Conservation (phyloP, 2,113 vertebrate species). For the Perca flavescens region DNA sequence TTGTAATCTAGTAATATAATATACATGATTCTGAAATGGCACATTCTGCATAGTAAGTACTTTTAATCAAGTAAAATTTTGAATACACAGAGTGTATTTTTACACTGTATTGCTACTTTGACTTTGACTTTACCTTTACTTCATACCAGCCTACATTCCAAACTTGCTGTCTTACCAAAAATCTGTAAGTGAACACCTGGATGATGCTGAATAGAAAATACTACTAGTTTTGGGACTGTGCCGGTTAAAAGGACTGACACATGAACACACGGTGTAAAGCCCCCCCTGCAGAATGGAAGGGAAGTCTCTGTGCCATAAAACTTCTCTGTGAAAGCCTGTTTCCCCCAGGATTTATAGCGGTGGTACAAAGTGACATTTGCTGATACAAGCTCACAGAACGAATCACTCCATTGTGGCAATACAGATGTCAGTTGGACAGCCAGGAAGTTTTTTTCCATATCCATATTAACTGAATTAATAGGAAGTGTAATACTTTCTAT, state of each 20-base stretch:
- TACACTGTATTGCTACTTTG: too few relatives aligned
- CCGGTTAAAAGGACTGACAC: constrained; percentile 81
- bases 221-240: constrained; percentile 60
- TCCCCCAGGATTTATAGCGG: constrained; percentile 81
- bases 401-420: constrained; percentile 51
- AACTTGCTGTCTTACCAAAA: background rate
- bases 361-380: constrained; percentile 79
- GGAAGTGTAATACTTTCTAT: background rate
- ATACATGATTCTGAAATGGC: background rate
- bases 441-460: background rate
- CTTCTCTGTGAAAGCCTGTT: constrained; percentile 78
- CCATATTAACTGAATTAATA: background rate
- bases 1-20: background rate
- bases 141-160: background rate
- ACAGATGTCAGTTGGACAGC: constrained; percentile 39
- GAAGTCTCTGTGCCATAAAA: constrained; percentile 85
- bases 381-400: constrained; percentile 61
- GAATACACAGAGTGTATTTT: background rate
- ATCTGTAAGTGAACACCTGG: constrained; percentile 13
- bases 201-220: constrained; percentile 30
- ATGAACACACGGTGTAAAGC: constrained; percentile 73
- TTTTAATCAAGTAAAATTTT: background rate
- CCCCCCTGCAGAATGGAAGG: constrained; percentile 84
- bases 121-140: background rate
- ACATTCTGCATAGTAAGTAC: background rate